Evolutionary conservation across 2,888 invertebrate genomes (phyloP).

Genomic region (Melanotus villosus): DNA sequence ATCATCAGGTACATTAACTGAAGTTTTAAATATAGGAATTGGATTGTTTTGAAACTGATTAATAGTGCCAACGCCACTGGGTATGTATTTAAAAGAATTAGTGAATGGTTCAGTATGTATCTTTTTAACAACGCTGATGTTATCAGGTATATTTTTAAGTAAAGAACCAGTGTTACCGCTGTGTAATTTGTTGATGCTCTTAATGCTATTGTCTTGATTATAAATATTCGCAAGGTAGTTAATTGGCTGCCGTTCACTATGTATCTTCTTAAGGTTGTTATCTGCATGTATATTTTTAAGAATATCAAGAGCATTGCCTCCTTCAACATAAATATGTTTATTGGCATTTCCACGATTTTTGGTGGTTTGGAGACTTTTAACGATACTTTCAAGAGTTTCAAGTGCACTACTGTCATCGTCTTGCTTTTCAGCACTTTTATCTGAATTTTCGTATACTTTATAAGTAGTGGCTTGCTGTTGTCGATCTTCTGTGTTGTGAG

Average conservation of each 20-base stretch:
- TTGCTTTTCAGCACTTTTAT: not conserved
- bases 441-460: conserved; percentile 11
- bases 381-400: conserved; percentile 28
- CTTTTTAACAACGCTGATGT: not conserved
- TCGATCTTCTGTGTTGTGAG: no score
- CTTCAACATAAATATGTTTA: not conserved
- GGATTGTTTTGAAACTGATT: no score
- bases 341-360: not conserved
- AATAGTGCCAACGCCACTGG: no score
- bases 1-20: no score
- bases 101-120: no score
- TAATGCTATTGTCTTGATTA: not conserved
- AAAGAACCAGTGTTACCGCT: not conserved
- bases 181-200: not conserved
- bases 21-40: no score
- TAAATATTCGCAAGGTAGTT: not conserved
- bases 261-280: no score
- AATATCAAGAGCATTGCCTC: not conserved
- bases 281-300: not conserved
- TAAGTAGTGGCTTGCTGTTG: not conserved
- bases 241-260: not conserved
- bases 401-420: conserved; percentile 14
- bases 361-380: conserved; percentile 3
- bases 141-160: not conserved
- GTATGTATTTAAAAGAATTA: no score